phyloP scores from a whole-genome alignment of 2,797 vertebrate species.

The Oreortyx pictus region DNA sequence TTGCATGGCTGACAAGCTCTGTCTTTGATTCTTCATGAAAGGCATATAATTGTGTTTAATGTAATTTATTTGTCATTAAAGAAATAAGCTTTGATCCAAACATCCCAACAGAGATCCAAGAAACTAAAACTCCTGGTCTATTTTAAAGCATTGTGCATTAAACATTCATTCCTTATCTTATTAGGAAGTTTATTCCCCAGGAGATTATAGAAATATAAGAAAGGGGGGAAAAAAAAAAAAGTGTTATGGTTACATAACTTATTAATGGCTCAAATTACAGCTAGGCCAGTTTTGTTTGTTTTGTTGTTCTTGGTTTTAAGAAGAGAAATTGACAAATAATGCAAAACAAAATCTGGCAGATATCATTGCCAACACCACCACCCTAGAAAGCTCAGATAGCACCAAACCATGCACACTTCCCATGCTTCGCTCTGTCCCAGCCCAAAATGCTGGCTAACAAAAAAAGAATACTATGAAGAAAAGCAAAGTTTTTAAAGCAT shows the following conservation, averaged over 20 bases:
- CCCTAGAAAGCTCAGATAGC: background rate
- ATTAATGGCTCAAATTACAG: background rate
- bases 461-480: background rate
- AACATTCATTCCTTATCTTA: constrained; percentile 63
- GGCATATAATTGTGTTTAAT: constrained; percentile 76
- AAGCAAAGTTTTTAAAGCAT: background rate
- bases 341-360: background rate
- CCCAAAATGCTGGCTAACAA: background rate
- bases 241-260: background rate
- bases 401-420: background rate
- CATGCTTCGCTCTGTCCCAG: background rate
- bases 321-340: background rate
- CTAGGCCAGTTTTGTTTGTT: background rate
- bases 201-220: constrained; percentile 15
- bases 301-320: background rate
- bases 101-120: constrained; percentile 70
- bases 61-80: constrained; percentile 80
- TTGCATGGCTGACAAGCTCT: constrained; percentile 66
- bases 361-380: background rate
- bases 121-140: constrained; percentile 72
- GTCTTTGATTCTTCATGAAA: constrained; percentile 76
- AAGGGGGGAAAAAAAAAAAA: background rate
- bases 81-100: constrained; percentile 76
- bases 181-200: constrained; percentile 18
- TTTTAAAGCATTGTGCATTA: constrained; percentile 71